A percentile compares a stretch with the other conserved stretches of the same genome.
Conservation (phyloP, 1,140 invertebrate genomes). For the Pseudoatta argentina region DNA sequence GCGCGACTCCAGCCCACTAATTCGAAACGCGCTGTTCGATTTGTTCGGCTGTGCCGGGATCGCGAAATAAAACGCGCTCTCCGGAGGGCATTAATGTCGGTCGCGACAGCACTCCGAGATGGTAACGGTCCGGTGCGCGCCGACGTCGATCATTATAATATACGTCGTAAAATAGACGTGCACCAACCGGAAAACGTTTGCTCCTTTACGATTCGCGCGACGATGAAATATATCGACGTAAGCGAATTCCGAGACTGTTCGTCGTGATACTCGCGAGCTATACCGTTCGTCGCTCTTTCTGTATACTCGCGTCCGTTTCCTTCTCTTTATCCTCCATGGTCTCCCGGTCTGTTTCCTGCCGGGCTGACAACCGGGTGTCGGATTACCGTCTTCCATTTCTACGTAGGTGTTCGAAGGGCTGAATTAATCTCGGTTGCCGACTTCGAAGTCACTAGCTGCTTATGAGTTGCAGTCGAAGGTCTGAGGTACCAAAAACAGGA, state of each 20-base stretch:
- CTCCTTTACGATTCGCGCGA: conserved; percentile 17
- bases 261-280: not conserved
- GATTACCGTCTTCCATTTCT: conserved; percentile 73
- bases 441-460: conserved; percentile 2
- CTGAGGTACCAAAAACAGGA: not conserved
- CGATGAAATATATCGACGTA: conserved; percentile 41
- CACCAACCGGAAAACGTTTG: not conserved
- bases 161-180: conserved; percentile 16
- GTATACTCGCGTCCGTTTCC: not conserved
- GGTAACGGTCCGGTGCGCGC: not conserved
- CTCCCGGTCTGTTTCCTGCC: conserved; percentile 59
- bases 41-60: not conserved
- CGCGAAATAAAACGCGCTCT: not conserved
- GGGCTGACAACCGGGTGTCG: conserved; percentile 72
- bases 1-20: not conserved
- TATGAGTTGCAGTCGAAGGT: not conserved
- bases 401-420: conserved; percentile 54
- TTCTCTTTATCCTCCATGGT: conserved; percentile 15
- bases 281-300: conserved; percentile 48
- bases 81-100: not conserved
- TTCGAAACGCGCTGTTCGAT: conserved; percentile 45
- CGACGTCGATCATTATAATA: conserved; percentile 23
- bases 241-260: conserved; percentile 15
- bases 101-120: not conserved
- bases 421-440: conserved; percentile 43